Percentiles rank a stretch among this genome's conserved stretches.
phyloP scores from a whole-genome alignment of 2,797 vertebrate species.

The Galaxias olidus region DNA sequence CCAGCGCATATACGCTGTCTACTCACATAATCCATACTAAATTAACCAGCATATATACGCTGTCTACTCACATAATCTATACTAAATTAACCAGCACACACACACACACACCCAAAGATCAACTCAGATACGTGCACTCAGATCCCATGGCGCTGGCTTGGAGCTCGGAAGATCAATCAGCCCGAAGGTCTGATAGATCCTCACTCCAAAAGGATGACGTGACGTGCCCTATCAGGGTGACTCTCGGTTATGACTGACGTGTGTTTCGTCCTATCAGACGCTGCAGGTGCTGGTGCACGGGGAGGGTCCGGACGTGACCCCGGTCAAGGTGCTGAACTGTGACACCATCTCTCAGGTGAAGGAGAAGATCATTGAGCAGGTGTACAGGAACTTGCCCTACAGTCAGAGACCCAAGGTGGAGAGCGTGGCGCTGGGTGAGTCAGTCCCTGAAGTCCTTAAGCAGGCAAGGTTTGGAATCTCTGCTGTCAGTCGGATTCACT shows the following conservation, averaged over 20 bases:
- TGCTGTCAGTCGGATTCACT: too few species aligned
- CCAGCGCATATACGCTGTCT: too few species aligned
- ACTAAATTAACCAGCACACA: too few species aligned
- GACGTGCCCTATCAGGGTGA: too few species aligned
- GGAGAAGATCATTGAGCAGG: constrained; percentile 98
- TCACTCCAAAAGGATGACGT: too few species aligned
- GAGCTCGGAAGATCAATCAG: too few species aligned
- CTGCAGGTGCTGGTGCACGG: constrained; percentile 92
- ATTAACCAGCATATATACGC: not conserved
- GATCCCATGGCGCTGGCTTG: too few species aligned
- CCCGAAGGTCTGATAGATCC: too few species aligned
- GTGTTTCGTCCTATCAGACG: constrained; percentile 72
- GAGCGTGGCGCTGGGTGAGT: constrained; percentile 90
- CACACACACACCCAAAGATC: too few species aligned
- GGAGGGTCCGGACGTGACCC: constrained; percentile 86
- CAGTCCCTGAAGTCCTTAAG: constrained; percentile 8
- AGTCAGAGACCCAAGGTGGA: constrained; percentile 93
- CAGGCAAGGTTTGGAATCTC: not conserved
- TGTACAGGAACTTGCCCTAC: constrained; percentile 90
- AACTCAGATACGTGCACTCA: too few species aligned
- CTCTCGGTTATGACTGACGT: constrained; percentile 5
- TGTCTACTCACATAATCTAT: too few species aligned
- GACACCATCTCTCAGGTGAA: constrained; percentile 98
- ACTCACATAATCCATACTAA: too few species aligned
- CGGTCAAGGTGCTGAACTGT: constrained; percentile 95